phyloP scores from a whole-genome alignment of 2,113 vertebrate species.

The zebrafish (Danio rerio) region GRCz12tu NC_133176.1:1829001-1829500 shows the following conservation, averaged over 20 bases:
- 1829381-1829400: too few species aligned
- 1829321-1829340: not conserved
- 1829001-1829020: not conserved
- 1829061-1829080: not conserved
- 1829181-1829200: not conserved
- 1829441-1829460: too few species aligned
- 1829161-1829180: slow-evolving; percentile 1
- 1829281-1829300: not conserved
- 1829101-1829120: not conserved
- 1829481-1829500: too few species aligned
- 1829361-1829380: too few species aligned
- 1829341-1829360: not conserved
- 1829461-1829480: too few species aligned
- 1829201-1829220: not conserved
- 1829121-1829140: not conserved
- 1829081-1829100: not conserved
- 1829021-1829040: too few species aligned
- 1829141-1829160: slow-evolving; percentile 6
- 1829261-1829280: not conserved
- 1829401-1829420: too few species aligned
- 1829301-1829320: not conserved
- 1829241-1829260: not conserved
- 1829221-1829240: slow-evolving; percentile 12
- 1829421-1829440: not conserved
- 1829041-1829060: not conserved